Evolutionary conservation across 2,888 invertebrate genomes (phyloP).

Genomic region (Ceriagrion tenellum): DNA sequence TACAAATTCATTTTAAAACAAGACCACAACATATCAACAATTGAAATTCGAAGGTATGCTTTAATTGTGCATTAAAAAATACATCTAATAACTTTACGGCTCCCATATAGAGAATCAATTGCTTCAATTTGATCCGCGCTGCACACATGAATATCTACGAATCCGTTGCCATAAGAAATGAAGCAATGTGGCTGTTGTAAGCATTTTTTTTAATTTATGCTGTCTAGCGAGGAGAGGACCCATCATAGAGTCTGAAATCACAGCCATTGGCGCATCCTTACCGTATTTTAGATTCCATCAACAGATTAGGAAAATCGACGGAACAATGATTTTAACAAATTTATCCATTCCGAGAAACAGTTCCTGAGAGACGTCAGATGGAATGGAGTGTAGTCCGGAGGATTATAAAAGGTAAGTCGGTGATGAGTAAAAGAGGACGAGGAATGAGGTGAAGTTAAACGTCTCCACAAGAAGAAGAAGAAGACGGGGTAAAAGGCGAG

Average conservation of each 20-base stretch:
- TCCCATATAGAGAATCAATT: too few relatives aligned
- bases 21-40: too few relatives aligned
- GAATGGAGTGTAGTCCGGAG: neutral
- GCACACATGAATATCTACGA: too few relatives aligned
- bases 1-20: too few relatives aligned
- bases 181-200: too few relatives aligned
- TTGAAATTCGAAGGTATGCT: too few relatives aligned
- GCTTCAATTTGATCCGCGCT: too few relatives aligned
- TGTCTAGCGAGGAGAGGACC: neutral
- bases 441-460: neutral
- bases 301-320: neutral
- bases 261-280: neutral
- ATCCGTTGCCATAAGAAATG: too few relatives aligned
- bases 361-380: neutral
- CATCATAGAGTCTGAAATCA: too few relatives aligned
- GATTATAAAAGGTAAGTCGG: neutral
- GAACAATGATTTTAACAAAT: slow-evolving; percentile 28
- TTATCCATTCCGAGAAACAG: neutral
- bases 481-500: neutral
- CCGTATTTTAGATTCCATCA: neutral
- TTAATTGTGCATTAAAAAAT: too few relatives aligned
- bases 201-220: neutral
- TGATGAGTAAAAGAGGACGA: neutral
- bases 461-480: neutral
- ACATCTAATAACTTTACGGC: too few relatives aligned